phyloP scores from a whole-genome alignment of 1,140 invertebrate genomes.

The Lepidurus packardi region DNA sequence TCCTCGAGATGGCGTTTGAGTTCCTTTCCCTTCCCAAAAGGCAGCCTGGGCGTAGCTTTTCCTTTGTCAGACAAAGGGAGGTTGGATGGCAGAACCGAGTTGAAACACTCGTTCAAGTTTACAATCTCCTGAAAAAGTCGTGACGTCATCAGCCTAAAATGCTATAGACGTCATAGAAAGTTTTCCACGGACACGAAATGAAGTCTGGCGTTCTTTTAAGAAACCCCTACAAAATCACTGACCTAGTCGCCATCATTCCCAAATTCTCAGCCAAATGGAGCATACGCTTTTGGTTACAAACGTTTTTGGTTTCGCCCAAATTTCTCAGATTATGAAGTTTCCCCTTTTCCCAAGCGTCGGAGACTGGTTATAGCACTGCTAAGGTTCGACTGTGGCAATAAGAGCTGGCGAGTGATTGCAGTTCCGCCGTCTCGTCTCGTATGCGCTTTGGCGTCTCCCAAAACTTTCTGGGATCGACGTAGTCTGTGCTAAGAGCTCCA shows the following conservation, averaged over 20 bases:
- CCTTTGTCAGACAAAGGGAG: background rate
- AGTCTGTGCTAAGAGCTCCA: background rate
- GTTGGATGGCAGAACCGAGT: background rate
- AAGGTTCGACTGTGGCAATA: slow-evolving; percentile 21
- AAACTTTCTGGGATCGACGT: background rate
- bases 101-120: background rate
- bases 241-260: slow-evolving; percentile 12
- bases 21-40: background rate
- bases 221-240: background rate
- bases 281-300: background rate
- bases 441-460: slow-evolving; percentile 20
- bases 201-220: background rate
- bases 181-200: slow-evolving; percentile 5
- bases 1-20: background rate
- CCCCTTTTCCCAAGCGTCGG: background rate
- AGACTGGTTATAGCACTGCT: slow-evolving; percentile 18
- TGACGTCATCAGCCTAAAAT: background rate
- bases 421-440: slow-evolving; percentile 13
- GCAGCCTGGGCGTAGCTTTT: background rate
- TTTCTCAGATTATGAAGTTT: background rate
- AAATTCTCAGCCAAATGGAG: background rate
- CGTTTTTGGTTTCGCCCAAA: too few species aligned
- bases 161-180: too few species aligned
- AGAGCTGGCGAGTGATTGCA: slow-evolving; percentile 17
- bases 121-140: too few species aligned